These are phyloP conservation scores for Cyanoderma ruficeps DNA, from an alignment of 2,113 vertebrate genomes.

Conservation along the genomic window DNA sequence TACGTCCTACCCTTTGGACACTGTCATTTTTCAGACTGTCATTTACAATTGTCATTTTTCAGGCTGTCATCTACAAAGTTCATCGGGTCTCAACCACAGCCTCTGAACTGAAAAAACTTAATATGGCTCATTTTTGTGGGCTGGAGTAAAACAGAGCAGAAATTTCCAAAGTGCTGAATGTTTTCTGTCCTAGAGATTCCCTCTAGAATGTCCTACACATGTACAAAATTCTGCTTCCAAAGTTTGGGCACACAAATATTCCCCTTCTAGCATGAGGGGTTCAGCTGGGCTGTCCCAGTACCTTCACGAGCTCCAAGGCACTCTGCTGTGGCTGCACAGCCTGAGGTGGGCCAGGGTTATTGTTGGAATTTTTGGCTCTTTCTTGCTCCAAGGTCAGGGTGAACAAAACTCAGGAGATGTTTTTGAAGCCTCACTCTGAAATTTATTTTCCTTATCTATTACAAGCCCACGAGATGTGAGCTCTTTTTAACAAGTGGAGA, in stretches of 20 bases:
- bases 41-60: neutral
- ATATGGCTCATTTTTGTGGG: neutral
- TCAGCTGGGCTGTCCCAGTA: neutral
- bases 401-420: too few species aligned
- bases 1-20: constrained; percentile 14
- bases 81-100: neutral
- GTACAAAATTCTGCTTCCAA: neutral
- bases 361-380: too few species aligned
- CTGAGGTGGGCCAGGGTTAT: neutral
- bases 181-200: neutral
- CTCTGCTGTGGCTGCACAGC: neutral
- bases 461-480: too few species aligned
- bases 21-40: constrained; percentile 17
- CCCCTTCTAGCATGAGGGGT: neutral
- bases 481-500: too few species aligned
- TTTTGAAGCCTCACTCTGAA: too few species aligned
- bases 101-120: neutral
- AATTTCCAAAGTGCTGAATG: neutral
- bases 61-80: neutral
- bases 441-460: too few species aligned
- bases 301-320: neutral
- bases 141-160: neutral
- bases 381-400: too few species aligned
- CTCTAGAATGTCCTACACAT: neutral
- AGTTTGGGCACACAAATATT: neutral